phyloP scores from a whole-genome alignment of 2,888 invertebrate species.

The Shargacucullia verbasci region DNA sequence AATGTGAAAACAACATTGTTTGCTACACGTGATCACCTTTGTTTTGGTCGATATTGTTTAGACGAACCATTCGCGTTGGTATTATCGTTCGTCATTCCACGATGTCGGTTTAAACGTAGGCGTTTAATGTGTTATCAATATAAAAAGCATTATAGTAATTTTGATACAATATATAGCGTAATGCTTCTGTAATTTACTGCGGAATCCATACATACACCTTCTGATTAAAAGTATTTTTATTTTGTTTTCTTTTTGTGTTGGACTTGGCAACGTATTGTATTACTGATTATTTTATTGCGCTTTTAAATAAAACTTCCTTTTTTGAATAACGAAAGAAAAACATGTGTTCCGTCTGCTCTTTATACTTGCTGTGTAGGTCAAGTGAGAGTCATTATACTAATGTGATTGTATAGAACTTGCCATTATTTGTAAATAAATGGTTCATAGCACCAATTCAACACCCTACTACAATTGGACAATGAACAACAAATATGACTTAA shows the following conservation, averaged over 20 bases:
- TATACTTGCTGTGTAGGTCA: conserved; percentile 9
- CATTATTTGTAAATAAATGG: neutral
- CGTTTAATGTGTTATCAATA: conserved; percentile 18
- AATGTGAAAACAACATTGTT: conserved; percentile 17
- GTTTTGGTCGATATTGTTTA: conserved; percentile 24
- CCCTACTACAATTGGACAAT: too few relatives aligned
- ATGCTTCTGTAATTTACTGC: conserved; percentile 31
- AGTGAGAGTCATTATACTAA: neutral
- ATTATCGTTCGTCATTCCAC: conserved; percentile 1
- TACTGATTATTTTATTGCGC: conserved; percentile 32
- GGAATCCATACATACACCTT: conserved; percentile 11
- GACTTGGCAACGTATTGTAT: conserved; percentile 20
- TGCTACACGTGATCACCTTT: conserved; percentile 9
- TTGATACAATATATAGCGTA: conserved; percentile 1
- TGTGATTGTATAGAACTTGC: neutral
- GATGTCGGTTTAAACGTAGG: conserved; percentile 15
- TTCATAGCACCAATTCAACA: neutral
- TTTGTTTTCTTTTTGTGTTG: conserved; percentile 15
- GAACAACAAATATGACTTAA: too few relatives aligned
- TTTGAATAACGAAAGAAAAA: conserved; percentile 13
- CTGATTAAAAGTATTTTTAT: conserved; percentile 36
- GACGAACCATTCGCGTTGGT: conserved; percentile 1
- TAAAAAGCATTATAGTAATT: conserved; percentile 19
- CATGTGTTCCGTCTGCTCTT: conserved; percentile 31
- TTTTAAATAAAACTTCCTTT: conserved; percentile 29